phyloP scores from a whole-genome alignment of 1,140 invertebrate species.

The Sinonovacula constricta region DNA sequence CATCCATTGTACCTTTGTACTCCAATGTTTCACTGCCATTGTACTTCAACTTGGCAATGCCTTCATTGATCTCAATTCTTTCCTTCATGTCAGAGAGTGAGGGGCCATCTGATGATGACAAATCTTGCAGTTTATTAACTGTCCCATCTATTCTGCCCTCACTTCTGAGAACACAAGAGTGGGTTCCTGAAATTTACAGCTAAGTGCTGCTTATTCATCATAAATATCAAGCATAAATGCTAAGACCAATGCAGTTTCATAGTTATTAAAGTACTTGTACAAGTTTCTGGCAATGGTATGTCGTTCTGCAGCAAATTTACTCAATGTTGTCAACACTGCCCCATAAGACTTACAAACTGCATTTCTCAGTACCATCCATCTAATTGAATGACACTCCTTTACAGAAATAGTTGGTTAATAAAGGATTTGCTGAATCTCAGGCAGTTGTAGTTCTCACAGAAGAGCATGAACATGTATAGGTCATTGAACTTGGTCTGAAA shows the following conservation, averaged over 20 bases:
- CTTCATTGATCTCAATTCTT: not conserved
- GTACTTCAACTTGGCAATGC: not conserved
- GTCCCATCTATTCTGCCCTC: conserved; percentile 1
- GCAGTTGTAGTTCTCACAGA: conserved; percentile 20
- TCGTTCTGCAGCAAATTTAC: conserved; percentile 3
- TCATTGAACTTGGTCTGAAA: too few species aligned
- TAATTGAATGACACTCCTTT: conserved; percentile 8
- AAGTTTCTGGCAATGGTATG: not conserved
- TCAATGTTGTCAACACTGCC: not conserved
- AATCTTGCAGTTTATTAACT: not conserved
- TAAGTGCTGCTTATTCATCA: too few species aligned
- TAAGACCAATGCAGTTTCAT: not conserved
- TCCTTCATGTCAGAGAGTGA: conserved; percentile 3
- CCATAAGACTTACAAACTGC: conserved; percentile 11
- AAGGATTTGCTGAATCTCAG: conserved; percentile 13
- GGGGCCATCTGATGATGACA: not conserved
- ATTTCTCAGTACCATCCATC: conserved; percentile 20
- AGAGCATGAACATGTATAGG: too few species aligned
- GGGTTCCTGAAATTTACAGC: not conserved
- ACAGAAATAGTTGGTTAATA: conserved; percentile 2
- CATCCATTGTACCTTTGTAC: not conserved
- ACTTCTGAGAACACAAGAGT: not conserved
- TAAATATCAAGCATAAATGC: conserved; percentile 8
- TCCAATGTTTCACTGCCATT: conserved; percentile 2
- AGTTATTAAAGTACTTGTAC: too few species aligned